phyloP scores from a whole-genome alignment of 2,888 invertebrate genomes.

The Drosophila tripunctata region DNA sequence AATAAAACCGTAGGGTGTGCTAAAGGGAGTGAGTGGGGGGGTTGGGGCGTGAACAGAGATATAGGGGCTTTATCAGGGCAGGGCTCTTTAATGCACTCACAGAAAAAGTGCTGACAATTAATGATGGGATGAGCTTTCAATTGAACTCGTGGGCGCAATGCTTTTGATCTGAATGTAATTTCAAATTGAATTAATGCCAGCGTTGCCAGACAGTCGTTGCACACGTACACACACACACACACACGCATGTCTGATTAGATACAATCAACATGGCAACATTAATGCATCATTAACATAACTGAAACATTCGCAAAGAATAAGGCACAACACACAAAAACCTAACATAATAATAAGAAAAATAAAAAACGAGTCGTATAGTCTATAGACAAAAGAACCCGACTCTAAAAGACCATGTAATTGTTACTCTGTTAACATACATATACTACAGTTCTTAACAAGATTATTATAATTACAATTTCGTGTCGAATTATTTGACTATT shows the following conservation, averaged over 20 bases:
- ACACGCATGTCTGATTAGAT: too few relatives aligned
- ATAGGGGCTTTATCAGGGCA: not conserved
- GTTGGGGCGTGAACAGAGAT: not conserved
- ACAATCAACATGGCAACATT: conserved; percentile 4
- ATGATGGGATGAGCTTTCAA: conserved; percentile 27
- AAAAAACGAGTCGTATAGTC: not conserved
- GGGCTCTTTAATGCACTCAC: conserved; percentile 2
- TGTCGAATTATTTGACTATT: too few relatives aligned
- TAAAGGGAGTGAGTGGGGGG: not conserved
- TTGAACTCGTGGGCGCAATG: conserved; percentile 24
- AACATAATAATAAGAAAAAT: not conserved
- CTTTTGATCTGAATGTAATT: conserved; percentile 28
- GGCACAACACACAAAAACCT: not conserved
- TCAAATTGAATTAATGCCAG: conserved; percentile 16
- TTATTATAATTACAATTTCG: too few relatives aligned
- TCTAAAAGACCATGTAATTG: not conserved
- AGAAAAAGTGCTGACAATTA: not conserved
- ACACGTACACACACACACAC: too few relatives aligned
- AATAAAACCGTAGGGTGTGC: not conserved
- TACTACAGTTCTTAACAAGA: too few relatives aligned
- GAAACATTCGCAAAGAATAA: not conserved
- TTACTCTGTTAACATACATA: too few relatives aligned
- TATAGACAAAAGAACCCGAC: not conserved
- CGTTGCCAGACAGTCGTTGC: conserved; percentile 28
- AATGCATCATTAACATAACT: conserved; percentile 20